Conservation (phyloP, 1,140 invertebrate species). For the Sitobion miscanthi region DNA sequence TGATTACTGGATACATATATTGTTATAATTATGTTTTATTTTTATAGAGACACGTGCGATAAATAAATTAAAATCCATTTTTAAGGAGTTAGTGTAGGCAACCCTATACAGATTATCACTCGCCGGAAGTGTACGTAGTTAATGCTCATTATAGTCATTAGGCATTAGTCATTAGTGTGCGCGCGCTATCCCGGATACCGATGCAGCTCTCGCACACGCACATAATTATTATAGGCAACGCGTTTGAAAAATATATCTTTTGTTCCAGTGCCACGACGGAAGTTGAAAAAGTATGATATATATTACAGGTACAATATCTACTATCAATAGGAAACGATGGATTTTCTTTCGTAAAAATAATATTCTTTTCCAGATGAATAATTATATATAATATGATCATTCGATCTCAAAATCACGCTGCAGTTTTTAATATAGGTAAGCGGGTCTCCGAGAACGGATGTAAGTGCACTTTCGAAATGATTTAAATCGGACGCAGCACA, state of each 20-base stretch:
- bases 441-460: not conserved
- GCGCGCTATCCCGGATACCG: not conserved
- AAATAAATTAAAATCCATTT: not conserved
- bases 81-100: not conserved
- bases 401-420: not conserved
- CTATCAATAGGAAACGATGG: not conserved
- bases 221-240: not conserved
- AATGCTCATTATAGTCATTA: not conserved
- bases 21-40: not conserved
- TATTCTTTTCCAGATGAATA: not conserved
- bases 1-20: not conserved
- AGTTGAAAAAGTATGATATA: not conserved
- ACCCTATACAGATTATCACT: not conserved
- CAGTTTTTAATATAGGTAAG: not conserved
- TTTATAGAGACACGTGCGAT: not conserved
- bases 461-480: not conserved
- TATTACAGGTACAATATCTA: not conserved
- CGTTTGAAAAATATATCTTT: not conserved
- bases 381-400: not conserved
- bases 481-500: too few relatives aligned
- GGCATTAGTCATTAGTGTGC: not conserved
- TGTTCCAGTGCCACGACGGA: not conserved
- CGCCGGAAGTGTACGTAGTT: not conserved
- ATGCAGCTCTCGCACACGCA: not conserved
- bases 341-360: not conserved